Base-by-base conservation (phyloP, 2,888 invertebrate species). In the Nebria brevicollis region DNA sequence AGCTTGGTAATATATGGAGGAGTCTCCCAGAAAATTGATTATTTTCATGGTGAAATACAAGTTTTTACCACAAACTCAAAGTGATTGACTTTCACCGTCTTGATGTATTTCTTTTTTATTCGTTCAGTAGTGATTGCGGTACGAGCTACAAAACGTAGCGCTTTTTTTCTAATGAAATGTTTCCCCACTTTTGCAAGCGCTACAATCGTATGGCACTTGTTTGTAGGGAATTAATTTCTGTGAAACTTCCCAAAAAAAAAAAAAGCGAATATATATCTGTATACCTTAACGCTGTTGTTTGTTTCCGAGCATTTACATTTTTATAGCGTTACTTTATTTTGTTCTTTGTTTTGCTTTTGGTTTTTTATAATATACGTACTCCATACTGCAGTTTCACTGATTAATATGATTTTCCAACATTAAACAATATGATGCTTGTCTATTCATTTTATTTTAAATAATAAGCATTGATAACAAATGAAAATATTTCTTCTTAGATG, bases 301-400 rank as follows among this genome's bases (percentile, higher is more conserved):
- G 79, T 79, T 79, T 79, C 74, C 41, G 73, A 43, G 73, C 74
- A 79, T 79, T 79, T 79, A 79, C 79, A 79, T 79, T 79, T 79
- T 79, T 79, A 79, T 79, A 66, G 66, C 41, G 64, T 74, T 43
- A 66, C 54, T 8, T 54, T 54, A 2, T 54, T 13, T 54, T 54
- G 11, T 54, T 54, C 54, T 11, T 54, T 2, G 8, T 54, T 54
- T 54, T 54, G 54, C 54, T 54, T 54, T 54, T 20, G 20, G 54
- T 54, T 54, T 54, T 54, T 8, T 54, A 54, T 54, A 11, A 54
- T 54, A 54, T 54, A 54, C 54, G 54, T 54, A 54, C 54, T 54
- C 34, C 5, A 34, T 34, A 34, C 34, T 34, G 5, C 34, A 34
- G 54, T 54, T 13, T 2, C 54, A 54, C 54, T 54, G 54, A 54